These are phyloP conservation scores for Sitta europaea DNA, from an alignment of 2,113 vertebrate genomes.

Conservation along the genomic window DNA sequence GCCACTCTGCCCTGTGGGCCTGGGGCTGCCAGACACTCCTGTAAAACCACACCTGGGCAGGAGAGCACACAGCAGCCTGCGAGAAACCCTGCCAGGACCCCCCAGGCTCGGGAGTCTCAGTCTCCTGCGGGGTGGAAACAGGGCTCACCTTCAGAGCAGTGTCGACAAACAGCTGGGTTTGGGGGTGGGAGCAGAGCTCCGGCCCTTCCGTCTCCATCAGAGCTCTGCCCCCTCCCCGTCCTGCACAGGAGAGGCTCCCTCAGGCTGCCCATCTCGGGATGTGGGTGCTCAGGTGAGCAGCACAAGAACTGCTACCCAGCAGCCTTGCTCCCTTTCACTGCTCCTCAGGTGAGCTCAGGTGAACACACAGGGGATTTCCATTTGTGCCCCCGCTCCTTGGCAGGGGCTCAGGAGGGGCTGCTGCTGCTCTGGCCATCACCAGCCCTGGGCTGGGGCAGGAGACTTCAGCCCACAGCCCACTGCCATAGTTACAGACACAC, in stretches of 20 bases:
- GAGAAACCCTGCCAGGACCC: too few species aligned
- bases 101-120: accelerated
- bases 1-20: accelerated
- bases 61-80: not conserved
- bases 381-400: not conserved
- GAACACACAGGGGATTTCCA: not conserved
- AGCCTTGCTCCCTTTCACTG: too few species aligned
- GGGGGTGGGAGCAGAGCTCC: not conserved
- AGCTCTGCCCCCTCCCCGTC: too few species aligned
- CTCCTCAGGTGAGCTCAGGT: not conserved
- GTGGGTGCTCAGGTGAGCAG: too few species aligned
- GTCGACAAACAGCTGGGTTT: accelerated
- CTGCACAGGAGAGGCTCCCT: not conserved
- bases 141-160: not conserved
- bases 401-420: not conserved
- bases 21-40: accelerated
- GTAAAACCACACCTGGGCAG: accelerated
- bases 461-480: not conserved
- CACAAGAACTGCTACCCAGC: too few species aligned
- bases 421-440: accelerated
- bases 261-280: too few species aligned
- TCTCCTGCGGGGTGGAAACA: too few species aligned
- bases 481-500: accelerated
- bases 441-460: not conserved
- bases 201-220: accelerated